Percentiles rank a stretch among this genome's conserved stretches.
Evolutionary conservation across 92 coral and sea anemone species (phyloP).

Genomic region (Porites cylindrica): DNA sequence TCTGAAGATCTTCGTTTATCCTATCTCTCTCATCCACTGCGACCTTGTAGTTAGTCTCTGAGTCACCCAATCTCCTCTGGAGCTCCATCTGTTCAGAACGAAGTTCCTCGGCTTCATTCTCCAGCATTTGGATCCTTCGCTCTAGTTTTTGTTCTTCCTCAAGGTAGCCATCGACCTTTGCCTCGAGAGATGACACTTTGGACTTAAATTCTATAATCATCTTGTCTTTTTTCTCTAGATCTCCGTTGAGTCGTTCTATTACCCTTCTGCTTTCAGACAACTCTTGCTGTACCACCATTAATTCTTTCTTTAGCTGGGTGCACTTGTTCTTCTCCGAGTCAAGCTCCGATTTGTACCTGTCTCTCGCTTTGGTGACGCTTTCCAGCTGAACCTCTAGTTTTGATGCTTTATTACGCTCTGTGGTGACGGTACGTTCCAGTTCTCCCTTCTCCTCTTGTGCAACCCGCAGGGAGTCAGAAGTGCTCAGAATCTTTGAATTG

Average conservation of each 20-base stretch:
- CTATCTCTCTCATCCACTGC: slow-evolving; percentile 88
- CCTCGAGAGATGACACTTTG: slow-evolving; percentile 81
- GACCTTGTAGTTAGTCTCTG: slow-evolving; percentile 87
- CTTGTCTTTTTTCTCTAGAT: slow-evolving; percentile 85
- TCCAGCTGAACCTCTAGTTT: slow-evolving; percentile 76
- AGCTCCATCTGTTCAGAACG: slow-evolving; percentile 86
- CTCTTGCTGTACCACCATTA: slow-evolving; percentile 82
- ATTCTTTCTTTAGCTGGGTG: slow-evolving; percentile 73
- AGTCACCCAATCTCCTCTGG: slow-evolving; percentile 75
- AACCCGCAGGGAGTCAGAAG: slow-evolving; percentile 63
- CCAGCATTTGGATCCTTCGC: slow-evolving; percentile 77
- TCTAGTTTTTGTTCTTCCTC: slow-evolving; percentile 87
- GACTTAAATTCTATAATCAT: slow-evolving; percentile 85
- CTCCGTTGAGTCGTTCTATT: slow-evolving; percentile 84
- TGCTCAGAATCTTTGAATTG: slow-evolving; percentile 56
- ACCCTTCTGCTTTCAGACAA: slow-evolving; percentile 74
- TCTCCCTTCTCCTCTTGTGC: slow-evolving; percentile 76
- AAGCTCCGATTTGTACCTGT: slow-evolving; percentile 81
- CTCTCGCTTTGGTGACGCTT: slow-evolving; percentile 63
- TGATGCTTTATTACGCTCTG: slow-evolving; percentile 73
- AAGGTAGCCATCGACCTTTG: slow-evolving; percentile 79
- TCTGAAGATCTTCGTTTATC: slow-evolving; percentile 86
- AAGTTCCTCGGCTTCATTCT: slow-evolving; percentile 85
- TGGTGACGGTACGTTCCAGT: slow-evolving; percentile 56
- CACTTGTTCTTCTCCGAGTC: slow-evolving; percentile 77